Evolutionary conservation across 2,797 vertebrate genomes (phyloP), one percentile per base, ranked within the genome.

Genomic region (Dendrocincla fuliginosa): DNA sequence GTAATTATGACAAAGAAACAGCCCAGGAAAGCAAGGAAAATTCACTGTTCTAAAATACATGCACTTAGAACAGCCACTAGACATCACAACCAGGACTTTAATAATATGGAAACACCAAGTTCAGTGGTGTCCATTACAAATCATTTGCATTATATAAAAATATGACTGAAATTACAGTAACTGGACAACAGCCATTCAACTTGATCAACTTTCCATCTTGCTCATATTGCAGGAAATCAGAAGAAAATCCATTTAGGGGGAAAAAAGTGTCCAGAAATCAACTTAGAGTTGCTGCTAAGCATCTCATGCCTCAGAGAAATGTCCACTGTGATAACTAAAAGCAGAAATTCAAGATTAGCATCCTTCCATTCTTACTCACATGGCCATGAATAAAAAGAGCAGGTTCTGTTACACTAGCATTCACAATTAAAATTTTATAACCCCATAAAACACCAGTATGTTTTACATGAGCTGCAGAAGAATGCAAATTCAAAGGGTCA

Each of bases 71-170:
- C 94, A 97, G 92, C 42, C 19, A 87, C 68, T 95, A 68, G 71
- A 90, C 93, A 94, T 82, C 81, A 92, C 57, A 35, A 93, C 80
- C 82, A 50, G 33, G 87, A 87, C 68, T 94, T 96, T 96, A 94
- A 96, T 94, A 91, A 86, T 28, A 84, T 39, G 87, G 93, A 89
- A 94, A 95, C 95, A 96, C 96, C 95, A 81, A 81, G 59, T 91
- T 90, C 70, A 76, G 57, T 78, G 92, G 79, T 87, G 95, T 82
- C 77, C 65, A 68, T 91, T 91, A 94, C 60, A 91, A 84, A 89
- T 80, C 24, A 90, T 86, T 93, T 92, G 82, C 78, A 57, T 85
- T 77, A 83, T 91, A 89, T 90, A 91, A 97, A 94, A 94, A 96
- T 93, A 84, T 67, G 15, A 90, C 35, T 56, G 65, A 87, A 83